Percentiles rank a stretch among this genome's conserved stretches.
phyloP scores from a whole-genome alignment of 35 echinoderm and acorn worm species.

The Apostichopus japonicus region DNA sequence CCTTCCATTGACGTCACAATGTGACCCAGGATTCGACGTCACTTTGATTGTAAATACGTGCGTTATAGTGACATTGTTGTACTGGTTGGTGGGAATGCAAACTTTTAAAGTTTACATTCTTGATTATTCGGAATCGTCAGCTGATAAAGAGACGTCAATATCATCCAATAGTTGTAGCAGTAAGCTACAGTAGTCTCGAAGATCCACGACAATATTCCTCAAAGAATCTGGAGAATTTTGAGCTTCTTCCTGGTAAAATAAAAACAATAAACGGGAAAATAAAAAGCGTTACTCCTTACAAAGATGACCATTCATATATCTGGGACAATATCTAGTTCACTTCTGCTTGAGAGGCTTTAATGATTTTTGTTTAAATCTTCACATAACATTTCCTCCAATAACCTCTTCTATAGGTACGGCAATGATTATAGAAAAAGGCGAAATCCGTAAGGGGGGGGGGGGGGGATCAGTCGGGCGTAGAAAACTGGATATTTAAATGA shows the following conservation, averaged over 20 bases:
- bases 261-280: background rate
- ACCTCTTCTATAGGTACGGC: too few species aligned
- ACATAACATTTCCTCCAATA: too few species aligned
- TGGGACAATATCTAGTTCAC: too few species aligned
- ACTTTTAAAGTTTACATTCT: background rate
- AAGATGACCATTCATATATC: too few species aligned
- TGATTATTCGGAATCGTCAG: background rate
- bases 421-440: too few species aligned
- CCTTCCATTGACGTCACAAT: background rate
- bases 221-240: slow-evolving; percentile 14
- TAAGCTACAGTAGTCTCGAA: slow-evolving; percentile 13
- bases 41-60: background rate
- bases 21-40: background rate
- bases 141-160: background rate
- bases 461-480: too few species aligned
- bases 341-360: too few species aligned
- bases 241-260: background rate
- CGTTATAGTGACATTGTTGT: background rate
- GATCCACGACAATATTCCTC: slow-evolving; percentile 1
- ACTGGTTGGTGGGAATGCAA: background rate
- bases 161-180: background rate
- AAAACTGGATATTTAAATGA: too few species aligned
- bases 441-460: too few species aligned
- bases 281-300: background rate
- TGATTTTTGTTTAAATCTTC: too few species aligned